Evolutionary conservation across 2,113 vertebrate species (phyloP), one percentile per base, ranked within the genome.

Genomic region (Neolamprologus variostigma): DNA sequence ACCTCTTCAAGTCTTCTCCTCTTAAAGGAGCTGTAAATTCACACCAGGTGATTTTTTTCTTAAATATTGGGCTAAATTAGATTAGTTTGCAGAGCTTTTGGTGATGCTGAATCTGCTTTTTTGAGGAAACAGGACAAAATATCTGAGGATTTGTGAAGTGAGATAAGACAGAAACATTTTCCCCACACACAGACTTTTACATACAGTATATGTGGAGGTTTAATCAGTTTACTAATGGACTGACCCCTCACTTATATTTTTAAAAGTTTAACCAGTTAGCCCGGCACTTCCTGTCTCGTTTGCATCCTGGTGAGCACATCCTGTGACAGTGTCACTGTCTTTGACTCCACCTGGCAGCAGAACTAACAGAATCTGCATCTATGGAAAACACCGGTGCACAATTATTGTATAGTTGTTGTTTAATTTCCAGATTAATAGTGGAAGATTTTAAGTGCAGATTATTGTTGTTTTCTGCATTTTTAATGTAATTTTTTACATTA

Each of bases 141-240:
- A 45, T 3, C 37, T 0, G 68, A 40, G 51, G 51, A 17, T 21
- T 1, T 80, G 17, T 54, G 19, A 53, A 31, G 16, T 28, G 40
- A 76, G 5, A 17, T 19, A 9, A 26, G 40, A 45, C 13, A 16
- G 13, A 45, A 45, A 28, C 68, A 47, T 28, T 1, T 45, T 73
- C 21, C 13, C 28, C 13, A 10, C 68, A 73, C 68, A 10, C 0
- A 0, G 2, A 23, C 63, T 40, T 33, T 42, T 3, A 23, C n/a
- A 42, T 40, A 40, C 2, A 26, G 37, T 71, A 42, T 33, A 63
- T 33, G 5, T 73, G 68, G 37, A 6, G 21, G 21, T 26, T 45
- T 42, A 26, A 26, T 73, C 5, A 0, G 0, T 42, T 23, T 71
- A 23, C 66, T 71, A 42, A 40, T 0, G n/a, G 0, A 71, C 66